A percentile compares a stretch with the other conserved stretches of the same genome.
These are phyloP conservation scores for Myotis planiceps DNA, from an alignment of 2,797 vertebrate genomes.

Conservation along the genomic window DNA sequence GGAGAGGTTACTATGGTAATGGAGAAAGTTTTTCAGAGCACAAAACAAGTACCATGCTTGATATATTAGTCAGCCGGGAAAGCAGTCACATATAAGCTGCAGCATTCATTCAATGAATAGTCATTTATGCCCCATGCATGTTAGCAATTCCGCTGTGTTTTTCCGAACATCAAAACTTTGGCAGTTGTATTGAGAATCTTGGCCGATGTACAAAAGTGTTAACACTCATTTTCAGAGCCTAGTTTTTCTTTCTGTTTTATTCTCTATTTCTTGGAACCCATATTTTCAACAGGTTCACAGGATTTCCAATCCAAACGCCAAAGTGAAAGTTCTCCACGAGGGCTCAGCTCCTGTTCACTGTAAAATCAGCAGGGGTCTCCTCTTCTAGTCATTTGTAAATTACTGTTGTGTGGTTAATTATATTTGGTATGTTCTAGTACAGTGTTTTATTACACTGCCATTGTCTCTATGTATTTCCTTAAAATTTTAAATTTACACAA, in stretches of 20 bases:
- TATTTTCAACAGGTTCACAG: constrained; percentile 81
- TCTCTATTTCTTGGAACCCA: constrained; percentile 59
- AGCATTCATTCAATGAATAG: constrained; percentile 84
- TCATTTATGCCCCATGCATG: constrained; percentile 80
- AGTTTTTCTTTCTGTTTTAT: background rate
- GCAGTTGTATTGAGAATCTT: constrained; percentile 82
- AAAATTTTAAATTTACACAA: background rate
- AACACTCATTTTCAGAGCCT: constrained; percentile 81
- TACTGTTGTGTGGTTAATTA: background rate
- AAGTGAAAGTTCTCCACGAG: constrained; percentile 47
- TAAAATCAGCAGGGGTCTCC: constrained; percentile 44
- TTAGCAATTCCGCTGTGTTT: constrained; percentile 79
- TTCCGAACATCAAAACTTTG: constrained; percentile 83
- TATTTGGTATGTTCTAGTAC: constrained; percentile 41
- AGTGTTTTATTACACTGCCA: constrained; percentile 30
- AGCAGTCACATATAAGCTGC: constrained; percentile 78
- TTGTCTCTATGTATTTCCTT: background rate
- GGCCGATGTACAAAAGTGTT: constrained; percentile 84
- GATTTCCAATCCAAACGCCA: constrained; percentile 57
- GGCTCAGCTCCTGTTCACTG: constrained; percentile 16
- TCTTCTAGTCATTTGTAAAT: constrained; percentile 24
- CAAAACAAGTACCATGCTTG: constrained; percentile 89
- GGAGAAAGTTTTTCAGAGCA: constrained; percentile 91
- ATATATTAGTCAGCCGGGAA: constrained; percentile 88
- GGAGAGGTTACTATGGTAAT: constrained; percentile 93